Percentiles rank a stretch among this genome's conserved stretches.
phyloP scores from a whole-genome alignment of 2,888 invertebrate species.

The Xestia ashworthii region DNA sequence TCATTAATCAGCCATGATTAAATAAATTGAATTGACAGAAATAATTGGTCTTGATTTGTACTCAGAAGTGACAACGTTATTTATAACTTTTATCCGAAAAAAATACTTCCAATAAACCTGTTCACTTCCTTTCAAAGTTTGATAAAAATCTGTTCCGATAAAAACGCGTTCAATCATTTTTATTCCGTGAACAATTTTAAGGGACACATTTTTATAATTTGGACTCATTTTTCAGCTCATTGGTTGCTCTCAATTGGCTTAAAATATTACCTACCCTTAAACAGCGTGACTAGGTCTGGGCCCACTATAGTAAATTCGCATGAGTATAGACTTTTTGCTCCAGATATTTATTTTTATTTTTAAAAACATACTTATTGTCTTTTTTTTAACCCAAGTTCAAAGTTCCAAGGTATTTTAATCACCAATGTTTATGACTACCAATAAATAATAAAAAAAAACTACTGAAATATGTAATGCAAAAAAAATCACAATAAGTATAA shows the following conservation, averaged over 20 bases:
- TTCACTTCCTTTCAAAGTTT: constrained; percentile 18
- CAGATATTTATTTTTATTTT: no score
- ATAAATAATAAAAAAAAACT: no score
- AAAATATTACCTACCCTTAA: constrained; percentile 4
- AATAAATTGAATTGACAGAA: background rate
- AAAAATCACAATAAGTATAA: no score
- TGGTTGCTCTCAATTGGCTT: constrained; percentile 20
- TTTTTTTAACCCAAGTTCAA: no score
- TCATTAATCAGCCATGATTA: constrained; percentile 2
- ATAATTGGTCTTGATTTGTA: constrained; percentile 10
- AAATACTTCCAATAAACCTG: background rate
- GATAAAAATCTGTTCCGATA: constrained; percentile 18
- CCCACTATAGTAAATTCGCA: no score
- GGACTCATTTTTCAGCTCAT: constrained; percentile 1
- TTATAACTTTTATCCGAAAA: background rate
- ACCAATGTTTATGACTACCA: no score
- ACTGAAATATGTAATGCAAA: no score
- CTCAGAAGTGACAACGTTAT: background rate
- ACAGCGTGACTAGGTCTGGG: no score
- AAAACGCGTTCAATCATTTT: constrained; percentile 31
- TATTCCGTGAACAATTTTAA: constrained; percentile 24
- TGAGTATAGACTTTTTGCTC: no score
- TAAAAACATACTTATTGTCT: no score
- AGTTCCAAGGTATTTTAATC: no score
- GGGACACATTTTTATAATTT: background rate